Conservation (phyloP, 2,797 vertebrate genomes). For the Typhlichthys eigenmanni region DNA sequence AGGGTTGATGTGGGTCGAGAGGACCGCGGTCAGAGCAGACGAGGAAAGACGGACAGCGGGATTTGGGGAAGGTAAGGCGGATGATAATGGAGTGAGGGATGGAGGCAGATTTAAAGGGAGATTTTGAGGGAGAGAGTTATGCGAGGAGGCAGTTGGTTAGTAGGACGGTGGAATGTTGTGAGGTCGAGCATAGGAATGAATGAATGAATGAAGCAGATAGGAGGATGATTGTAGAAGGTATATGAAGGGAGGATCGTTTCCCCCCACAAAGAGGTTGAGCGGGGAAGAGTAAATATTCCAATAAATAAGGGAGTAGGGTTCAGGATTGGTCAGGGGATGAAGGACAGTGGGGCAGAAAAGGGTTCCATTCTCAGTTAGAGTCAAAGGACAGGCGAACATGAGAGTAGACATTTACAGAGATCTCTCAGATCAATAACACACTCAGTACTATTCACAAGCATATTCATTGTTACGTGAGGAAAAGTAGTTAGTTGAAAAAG, state of each 20-base stretch:
- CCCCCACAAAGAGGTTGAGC: background rate
- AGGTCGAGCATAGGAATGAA: background rate
- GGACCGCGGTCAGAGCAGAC: background rate
- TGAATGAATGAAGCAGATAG: background rate
- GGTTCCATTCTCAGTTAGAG: conserved; percentile 55
- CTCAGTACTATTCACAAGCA: conserved; percentile 25
- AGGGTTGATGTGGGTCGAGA: background rate
- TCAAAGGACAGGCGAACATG: conserved; percentile 31
- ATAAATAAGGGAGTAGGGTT: conserved; percentile 23
- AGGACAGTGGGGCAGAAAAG: conserved; percentile 65
- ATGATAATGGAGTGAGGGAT: background rate
- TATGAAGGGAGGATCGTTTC: background rate
- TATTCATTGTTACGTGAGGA: conserved; percentile 26
- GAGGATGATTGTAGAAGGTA: conserved; percentile 12
- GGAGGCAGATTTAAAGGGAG: background rate
- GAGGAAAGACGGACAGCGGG: conserved; percentile 11
- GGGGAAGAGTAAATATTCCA: conserved; percentile 1
- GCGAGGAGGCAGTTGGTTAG: background rate
- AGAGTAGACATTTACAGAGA: conserved; percentile 8
- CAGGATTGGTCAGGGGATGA: conserved; percentile 54
- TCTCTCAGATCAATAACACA: conserved; percentile 18
- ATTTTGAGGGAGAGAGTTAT: background rate
- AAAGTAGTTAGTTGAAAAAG: conserved; percentile 55
- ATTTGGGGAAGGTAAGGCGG: background rate
- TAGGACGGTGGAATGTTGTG: background rate